Evolutionary conservation across 2,113 vertebrate species (phyloP).

Genomic region (rat (Rattus norvegicus)): DNA sequence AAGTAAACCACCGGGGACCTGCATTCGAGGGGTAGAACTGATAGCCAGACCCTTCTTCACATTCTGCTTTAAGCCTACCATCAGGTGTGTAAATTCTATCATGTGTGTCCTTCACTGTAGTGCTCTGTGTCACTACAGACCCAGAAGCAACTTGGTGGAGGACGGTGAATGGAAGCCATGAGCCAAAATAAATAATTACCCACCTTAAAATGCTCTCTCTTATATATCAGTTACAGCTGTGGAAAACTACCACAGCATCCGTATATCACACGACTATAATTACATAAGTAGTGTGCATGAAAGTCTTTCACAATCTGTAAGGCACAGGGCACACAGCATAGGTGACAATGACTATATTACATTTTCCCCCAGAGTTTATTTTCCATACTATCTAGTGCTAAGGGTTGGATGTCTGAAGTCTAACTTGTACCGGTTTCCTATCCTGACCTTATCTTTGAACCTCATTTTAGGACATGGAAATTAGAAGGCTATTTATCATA

Average conservation of each 20-base stretch:
- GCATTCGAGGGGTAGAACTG: not conserved
- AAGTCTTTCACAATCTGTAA: not conserved
- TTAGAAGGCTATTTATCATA: not conserved
- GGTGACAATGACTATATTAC: not conserved
- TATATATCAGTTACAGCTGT: not conserved
- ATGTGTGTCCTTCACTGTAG: too few species aligned
- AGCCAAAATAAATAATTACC: not conserved
- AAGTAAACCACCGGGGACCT: not conserved
- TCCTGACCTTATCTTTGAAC: not conserved
- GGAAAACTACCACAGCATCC: not conserved
- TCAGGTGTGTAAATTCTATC: not conserved
- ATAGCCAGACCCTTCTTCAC: not conserved
- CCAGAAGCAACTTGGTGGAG: not conserved
- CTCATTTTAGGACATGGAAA: slow-evolving; percentile 29
- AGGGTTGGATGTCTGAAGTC: not conserved
- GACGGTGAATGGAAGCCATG: not conserved
- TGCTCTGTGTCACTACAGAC: not conserved
- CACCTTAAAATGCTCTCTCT: not conserved
- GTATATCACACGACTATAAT: not conserved
- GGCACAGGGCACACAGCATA: not conserved
- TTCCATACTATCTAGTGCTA: not conserved
- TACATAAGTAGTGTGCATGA: not conserved
- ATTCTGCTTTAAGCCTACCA: not conserved
- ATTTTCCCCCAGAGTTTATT: not conserved
- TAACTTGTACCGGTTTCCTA: not conserved